Evolutionary conservation across 35 echinoderm and acorn worm species (phyloP).

Genomic region (Hemicentrotus pulcherrimus): DNA sequence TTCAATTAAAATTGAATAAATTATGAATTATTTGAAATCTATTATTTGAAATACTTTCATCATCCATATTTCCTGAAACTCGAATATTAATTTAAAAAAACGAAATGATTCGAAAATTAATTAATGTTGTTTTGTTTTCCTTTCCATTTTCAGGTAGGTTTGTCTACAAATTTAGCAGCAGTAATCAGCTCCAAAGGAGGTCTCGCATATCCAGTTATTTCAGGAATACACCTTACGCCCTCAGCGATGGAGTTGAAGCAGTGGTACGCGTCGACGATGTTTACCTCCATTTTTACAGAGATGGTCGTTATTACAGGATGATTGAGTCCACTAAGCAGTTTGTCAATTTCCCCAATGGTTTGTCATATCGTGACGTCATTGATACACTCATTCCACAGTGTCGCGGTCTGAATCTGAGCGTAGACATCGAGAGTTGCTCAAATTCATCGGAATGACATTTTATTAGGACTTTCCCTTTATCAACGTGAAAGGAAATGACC

Average conservation of each 20-base stretch:
- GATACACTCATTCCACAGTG: neutral
- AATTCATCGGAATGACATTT: neutral
- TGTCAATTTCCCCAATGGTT: neutral
- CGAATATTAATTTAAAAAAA: neutral
- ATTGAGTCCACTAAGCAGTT: neutral
- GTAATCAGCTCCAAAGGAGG: neutral
- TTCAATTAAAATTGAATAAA: too few relatives aligned
- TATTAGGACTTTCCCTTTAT: too few relatives aligned
- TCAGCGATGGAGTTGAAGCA: slow-evolving; percentile 29
- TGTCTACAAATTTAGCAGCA: slow-evolving; percentile 25
- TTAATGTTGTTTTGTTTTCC: neutral
- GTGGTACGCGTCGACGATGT: neutral
- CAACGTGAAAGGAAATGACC: too few relatives aligned
- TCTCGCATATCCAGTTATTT: neutral
- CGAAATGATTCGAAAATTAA: neutral
- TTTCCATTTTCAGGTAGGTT: neutral
- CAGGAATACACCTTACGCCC: slow-evolving; percentile 17
- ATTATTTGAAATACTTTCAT: too few relatives aligned
- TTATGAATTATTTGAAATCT: too few relatives aligned
- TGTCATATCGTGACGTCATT: neutral
- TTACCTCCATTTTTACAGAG: neutral
- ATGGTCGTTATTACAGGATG: slow-evolving; percentile 34
- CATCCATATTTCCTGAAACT: neutral
- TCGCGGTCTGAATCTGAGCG: neutral
- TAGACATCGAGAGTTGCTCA: neutral